Base-by-base conservation (phyloP, 2,113 vertebrate genomes). In the Sprattus sprattus region DNA sequence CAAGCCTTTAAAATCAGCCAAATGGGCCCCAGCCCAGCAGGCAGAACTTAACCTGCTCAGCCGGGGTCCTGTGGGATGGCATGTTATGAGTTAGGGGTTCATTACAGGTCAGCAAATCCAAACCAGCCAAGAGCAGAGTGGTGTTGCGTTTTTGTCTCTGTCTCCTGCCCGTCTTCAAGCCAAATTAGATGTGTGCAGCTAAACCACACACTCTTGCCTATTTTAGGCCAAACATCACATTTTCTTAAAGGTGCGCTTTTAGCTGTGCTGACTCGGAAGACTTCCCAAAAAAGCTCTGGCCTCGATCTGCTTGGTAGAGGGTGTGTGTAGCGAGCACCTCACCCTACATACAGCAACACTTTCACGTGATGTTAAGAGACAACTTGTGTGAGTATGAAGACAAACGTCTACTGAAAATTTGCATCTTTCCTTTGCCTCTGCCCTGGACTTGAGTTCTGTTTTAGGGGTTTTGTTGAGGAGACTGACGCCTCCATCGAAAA, bases 11-110 rank as follows among this genome's bases (percentile, higher is more conserved):
- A 78, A 78, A 78, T 78, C 71, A 39, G 71, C 71, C 71, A 78
- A 78, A 78, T 78, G 71, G 71, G 11, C 28, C 28, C 32, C 39
- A 11, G 71, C 71, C 71, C 28, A 78, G 71, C 71, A 32, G 71
- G 71, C 71, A 78, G 54, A 78, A 78, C 28, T 78, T 32, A 78
- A 78, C 71, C 71, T 78, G 71, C 71, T 78, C 71, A 78, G 71
- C 71, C 44, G 71, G 25, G 71, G 25, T 78, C 28, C 71, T 39
- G 71, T 39, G 32, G 28, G 71, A 78, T 78, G 15, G 25, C 71
- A 4, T 78, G 25, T 39, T 78, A 78, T 5, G 71, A 39, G 13
- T 78, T 78, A 39, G 71, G 4, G 71, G 71, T 78, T 39, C 71
- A 39, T 39, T 67, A 67, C 64, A 28, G 64, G 64, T 67, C 64